These are phyloP conservation scores for Oreochromis niloticus DNA, from an alignment of 2,113 vertebrate genomes.

Conservation along the genomic window DNA sequence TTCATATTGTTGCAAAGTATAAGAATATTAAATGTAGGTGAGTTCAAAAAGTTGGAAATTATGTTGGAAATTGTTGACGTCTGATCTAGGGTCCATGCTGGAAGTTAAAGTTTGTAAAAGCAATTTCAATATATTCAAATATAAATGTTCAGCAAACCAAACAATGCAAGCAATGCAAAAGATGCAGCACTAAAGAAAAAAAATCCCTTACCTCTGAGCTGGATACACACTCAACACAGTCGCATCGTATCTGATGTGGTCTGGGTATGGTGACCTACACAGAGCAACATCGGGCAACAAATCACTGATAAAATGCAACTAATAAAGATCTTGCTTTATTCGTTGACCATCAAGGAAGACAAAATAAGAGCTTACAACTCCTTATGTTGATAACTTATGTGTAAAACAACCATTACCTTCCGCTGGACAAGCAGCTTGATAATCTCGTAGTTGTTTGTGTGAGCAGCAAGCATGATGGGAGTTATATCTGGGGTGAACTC, in stretches of 20 bases:
- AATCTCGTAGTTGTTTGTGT: slow-evolving; percentile 99
- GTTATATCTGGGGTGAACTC: slow-evolving; percentile 98
- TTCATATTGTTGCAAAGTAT: neutral
- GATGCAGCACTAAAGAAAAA: neutral
- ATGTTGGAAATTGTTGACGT: neutral
- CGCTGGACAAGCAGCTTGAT: slow-evolving; percentile 95
- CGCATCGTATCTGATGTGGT: slow-evolving; percentile 94
- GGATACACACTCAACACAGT: slow-evolving; percentile 96
- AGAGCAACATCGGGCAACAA: neutral
- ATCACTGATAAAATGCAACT: neutral
- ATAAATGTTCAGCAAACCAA: neutral
- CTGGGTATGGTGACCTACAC: slow-evolving; percentile 82
- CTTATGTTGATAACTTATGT: neutral
- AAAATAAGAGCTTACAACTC: neutral
- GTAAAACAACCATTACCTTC: slow-evolving; percentile 55
- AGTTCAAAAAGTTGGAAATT: neutral
- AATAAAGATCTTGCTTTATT: neutral
- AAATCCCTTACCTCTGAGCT: slow-evolving; percentile 78
- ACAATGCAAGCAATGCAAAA: neutral
- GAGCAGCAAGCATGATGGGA: slow-evolving; percentile 97
- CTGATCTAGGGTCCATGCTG: neutral
- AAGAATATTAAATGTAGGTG: neutral
- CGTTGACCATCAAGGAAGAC: neutral
- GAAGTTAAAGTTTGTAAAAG: neutral
- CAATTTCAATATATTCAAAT: neutral